phyloP scores from a whole-genome alignment of 2,888 invertebrate genomes.

The Eupeodes luniger region DNA sequence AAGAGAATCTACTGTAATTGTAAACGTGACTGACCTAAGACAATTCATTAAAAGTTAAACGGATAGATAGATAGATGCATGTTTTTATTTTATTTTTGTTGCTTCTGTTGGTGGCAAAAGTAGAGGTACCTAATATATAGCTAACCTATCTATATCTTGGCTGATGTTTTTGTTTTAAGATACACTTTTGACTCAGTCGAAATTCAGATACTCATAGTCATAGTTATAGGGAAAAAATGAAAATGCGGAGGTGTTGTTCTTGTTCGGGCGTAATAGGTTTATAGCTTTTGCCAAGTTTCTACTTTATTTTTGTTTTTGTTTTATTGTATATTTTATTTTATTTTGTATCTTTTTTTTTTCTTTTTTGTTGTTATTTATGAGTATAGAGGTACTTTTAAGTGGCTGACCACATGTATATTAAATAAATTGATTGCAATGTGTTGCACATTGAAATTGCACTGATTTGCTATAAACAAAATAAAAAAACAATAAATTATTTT shows the following conservation, averaged over 20 bases:
- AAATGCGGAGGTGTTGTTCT: slow-evolving; percentile 19
- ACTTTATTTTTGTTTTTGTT: slow-evolving; percentile 1
- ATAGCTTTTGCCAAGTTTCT: not conserved
- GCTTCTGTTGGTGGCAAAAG: not conserved
- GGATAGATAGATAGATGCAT: slow-evolving; percentile 40
- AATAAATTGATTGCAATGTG: slow-evolving; percentile 33
- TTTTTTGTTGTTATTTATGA: slow-evolving; percentile 48
- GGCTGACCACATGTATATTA: slow-evolving; percentile 40
- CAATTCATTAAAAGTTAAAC: slow-evolving; percentile 69
- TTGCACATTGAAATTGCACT: slow-evolving; percentile 43
- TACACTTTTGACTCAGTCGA: slow-evolving; percentile 20
- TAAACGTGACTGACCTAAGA: slow-evolving; percentile 71
- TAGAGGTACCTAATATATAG: not conserved
- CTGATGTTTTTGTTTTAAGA: slow-evolving; percentile 3
- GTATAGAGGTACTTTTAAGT: slow-evolving; percentile 31
- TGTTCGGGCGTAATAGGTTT: not conserved
- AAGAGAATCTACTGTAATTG: slow-evolving; percentile 1
- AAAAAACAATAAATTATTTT: slow-evolving; percentile 19
- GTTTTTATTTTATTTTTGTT: not conserved
- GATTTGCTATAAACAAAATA: slow-evolving; percentile 32
- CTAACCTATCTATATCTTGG: not conserved
- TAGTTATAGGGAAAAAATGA: not conserved
- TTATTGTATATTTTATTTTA: no score
- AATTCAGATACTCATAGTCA: not conserved
- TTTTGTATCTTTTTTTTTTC: not conserved